phyloP scores from a whole-genome alignment of 2,888 invertebrate species.

The Digitonthophagus gazella region DNA sequence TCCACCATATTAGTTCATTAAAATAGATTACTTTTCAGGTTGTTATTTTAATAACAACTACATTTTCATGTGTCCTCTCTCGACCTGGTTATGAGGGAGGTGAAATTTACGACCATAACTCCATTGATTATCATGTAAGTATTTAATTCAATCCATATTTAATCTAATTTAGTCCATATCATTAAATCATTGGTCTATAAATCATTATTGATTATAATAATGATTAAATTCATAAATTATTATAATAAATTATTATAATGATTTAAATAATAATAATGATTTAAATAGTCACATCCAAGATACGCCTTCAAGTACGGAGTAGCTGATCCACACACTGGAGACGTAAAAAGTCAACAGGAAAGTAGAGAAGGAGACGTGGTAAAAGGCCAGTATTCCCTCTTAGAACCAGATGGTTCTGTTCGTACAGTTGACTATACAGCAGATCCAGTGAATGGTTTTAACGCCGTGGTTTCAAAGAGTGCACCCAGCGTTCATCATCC shows the following conservation, averaged over 20 bases:
- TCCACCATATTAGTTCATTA: not conserved
- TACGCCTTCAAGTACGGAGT: constrained; percentile 62
- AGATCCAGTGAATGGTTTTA: constrained; percentile 59
- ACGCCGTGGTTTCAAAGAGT: constrained; percentile 57
- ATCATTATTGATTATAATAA: too few species aligned
- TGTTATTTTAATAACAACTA: not conserved
- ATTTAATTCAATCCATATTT: constrained; percentile 14
- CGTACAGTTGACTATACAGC: constrained; percentile 56
- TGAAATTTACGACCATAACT: constrained; percentile 51
- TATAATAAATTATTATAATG: too few species aligned
- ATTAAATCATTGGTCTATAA: too few species aligned
- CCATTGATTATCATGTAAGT: constrained; percentile 64
- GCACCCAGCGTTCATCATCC: constrained; percentile 54
- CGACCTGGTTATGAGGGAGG: constrained; percentile 37
- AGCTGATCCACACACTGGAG: constrained; percentile 63
- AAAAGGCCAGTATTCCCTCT: constrained; percentile 51
- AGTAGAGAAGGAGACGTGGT: constrained; percentile 63
- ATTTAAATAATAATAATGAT: too few species aligned
- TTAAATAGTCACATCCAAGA: constrained; percentile 56
- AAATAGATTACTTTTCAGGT: not conserved
- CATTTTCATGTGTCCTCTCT: constrained; percentile 33
- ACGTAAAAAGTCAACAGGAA: constrained; percentile 62
- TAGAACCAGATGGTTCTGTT: constrained; percentile 52
- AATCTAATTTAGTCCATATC: too few species aligned
- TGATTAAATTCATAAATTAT: too few species aligned